A percentile compares a stretch with the other conserved stretches of the same genome.
These are phyloP conservation scores for Tonatia bakeri DNA, from an alignment of 2,113 vertebrate species.

Conservation along the genomic window DNA sequence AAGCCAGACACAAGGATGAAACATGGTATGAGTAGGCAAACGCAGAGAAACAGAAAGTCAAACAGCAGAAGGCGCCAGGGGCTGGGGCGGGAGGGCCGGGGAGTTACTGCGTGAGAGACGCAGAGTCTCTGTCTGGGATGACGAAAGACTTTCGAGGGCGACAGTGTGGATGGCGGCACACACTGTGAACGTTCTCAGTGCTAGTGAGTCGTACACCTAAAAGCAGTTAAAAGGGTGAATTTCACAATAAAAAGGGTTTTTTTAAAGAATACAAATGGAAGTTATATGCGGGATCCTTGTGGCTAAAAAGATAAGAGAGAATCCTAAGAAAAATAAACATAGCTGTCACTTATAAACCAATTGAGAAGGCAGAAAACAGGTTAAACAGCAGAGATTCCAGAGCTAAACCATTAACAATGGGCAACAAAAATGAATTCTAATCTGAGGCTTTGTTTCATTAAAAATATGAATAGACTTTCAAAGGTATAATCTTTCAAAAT, in stretches of 20 bases:
- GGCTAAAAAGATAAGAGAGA: constrained; percentile 5
- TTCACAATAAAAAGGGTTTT: not conserved
- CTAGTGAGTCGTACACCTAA: not conserved
- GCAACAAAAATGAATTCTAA: constrained; percentile 42
- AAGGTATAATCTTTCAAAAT: not conserved
- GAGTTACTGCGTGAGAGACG: not conserved
- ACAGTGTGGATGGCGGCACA: not conserved
- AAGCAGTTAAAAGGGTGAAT: not conserved
- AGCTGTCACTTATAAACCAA: not conserved
- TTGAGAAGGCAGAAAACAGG: not conserved
- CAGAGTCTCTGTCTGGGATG: not conserved
- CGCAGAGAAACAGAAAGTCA: not conserved
- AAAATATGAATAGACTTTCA: not conserved
- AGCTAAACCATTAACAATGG: not conserved
- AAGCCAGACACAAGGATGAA: not conserved
- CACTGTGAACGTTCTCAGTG: not conserved
- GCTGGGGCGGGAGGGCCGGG: not conserved
- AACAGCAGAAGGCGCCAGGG: not conserved
- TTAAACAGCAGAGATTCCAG: not conserved
- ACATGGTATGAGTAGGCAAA: not conserved
- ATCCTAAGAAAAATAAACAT: constrained; percentile 21
- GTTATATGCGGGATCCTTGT: not conserved
- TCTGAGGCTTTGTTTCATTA: not conserved
- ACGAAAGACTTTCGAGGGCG: not conserved
- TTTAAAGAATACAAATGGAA: not conserved